Evolutionary conservation across 2,113 vertebrate genomes (phyloP), one percentile per base, ranked within the genome.

Genomic region (Paramormyrops kingsleyae): DNA sequence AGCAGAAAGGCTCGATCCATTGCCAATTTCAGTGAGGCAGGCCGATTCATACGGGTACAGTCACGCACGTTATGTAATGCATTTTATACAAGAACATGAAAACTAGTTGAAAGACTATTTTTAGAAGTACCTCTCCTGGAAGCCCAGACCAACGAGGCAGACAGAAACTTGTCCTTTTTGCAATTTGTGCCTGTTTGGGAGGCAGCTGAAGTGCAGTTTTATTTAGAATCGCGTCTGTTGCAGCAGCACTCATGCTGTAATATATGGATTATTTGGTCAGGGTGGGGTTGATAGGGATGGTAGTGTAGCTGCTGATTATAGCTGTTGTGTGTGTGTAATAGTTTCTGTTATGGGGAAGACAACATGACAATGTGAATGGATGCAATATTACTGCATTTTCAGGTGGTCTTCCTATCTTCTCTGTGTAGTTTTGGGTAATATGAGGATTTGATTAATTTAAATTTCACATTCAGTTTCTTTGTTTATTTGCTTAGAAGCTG

Each of bases 71-170:
- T 44, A 84, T 46, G 83, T 47, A 84, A 84, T 84, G 50, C 85
- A 35, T 53, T 87, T 87, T 56, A 53, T 84, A 84, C 83, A 84
- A 84, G 83, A 87, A 39, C 47, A 87, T 35, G 47, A 53, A 52
- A 87, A 87, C 27, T 35, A 87, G 84, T 53, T 87, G 44, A 80
- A 80, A 86, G 12, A 27, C 46, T 86, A 86, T 87, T 87, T 87
- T 53, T 53, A 52, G 49, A 87, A 39, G 27, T 21, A 53, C 50
- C 85, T 87, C 49, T 53, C 49, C 13, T 87, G 27, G 35, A 84
- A 87, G 85, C 50, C 8, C 47, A 47, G 44, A 84, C 80, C 44
- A n/a, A 24, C 13, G 80, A 46, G 80, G 39, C 80, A 87, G 85
- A 50, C n/a, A 87, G 50, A 53, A 52, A 35, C 27, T 17, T 53